Conservation (phyloP, 2,797 vertebrate genomes). For the Lindbergichthys nudifrons region DNA sequence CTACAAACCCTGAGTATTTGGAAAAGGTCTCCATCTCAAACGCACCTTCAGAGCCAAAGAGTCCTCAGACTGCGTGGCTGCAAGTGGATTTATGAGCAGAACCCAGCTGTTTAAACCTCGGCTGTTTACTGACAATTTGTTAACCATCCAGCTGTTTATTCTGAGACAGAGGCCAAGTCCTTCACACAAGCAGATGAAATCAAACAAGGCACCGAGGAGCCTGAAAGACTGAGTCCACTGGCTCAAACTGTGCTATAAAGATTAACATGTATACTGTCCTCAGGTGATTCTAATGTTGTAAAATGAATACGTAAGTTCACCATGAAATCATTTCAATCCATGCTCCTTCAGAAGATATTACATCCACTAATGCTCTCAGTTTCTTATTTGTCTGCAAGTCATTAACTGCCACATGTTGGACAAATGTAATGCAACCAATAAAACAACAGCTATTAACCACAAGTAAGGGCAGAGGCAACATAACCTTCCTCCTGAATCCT, state of each 20-base stretch:
- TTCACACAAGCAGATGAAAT: constrained; percentile 79
- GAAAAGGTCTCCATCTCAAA: constrained; percentile 45
- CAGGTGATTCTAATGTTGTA: neutral
- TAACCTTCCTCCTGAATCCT: neutral
- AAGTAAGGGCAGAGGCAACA: constrained; percentile 13
- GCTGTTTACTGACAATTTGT: constrained; percentile 84
- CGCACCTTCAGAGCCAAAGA: constrained; percentile 26
- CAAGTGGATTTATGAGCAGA: constrained; percentile 69
- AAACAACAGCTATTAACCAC: constrained; percentile 29
- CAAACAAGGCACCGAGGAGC: constrained; percentile 67
- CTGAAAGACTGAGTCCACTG: constrained; percentile 20
- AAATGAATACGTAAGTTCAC: neutral
- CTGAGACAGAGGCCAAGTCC: constrained; percentile 70
- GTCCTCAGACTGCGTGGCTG: constrained; percentile 33
- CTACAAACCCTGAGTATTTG: constrained; percentile 4
- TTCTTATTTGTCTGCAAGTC: constrained; percentile 19
- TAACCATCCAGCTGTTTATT: constrained; percentile 85
- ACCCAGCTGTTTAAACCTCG: constrained; percentile 87
- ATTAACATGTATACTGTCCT: neutral
- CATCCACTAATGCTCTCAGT: constrained; percentile 19
- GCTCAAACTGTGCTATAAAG: neutral
- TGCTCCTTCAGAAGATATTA: neutral
- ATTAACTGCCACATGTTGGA: constrained; percentile 27
- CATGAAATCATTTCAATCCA: neutral
- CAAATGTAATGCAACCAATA: constrained; percentile 11